These are phyloP conservation scores for Plectrocnemia conspersa DNA, from an alignment of 1,140 invertebrate genomes.

Conservation along the genomic window DNA sequence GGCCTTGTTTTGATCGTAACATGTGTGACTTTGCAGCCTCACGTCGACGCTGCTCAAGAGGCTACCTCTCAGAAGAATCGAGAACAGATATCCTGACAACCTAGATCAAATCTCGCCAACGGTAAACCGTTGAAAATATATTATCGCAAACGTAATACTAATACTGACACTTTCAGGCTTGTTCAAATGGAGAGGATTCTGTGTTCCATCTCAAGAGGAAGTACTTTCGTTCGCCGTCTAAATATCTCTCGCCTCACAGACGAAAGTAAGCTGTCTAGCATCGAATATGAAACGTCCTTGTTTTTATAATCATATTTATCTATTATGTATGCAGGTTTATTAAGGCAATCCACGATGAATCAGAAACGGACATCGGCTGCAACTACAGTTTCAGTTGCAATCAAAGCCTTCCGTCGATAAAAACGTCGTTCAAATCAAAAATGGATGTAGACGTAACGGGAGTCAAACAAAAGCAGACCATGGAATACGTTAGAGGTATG, in stretches of 20 bases:
- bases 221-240: slow-evolving; percentile 25
- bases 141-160: no score
- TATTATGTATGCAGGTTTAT: slow-evolving; percentile 15
- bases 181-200: slow-evolving; percentile 14
- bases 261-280: slow-evolving; percentile 16
- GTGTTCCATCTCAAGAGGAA: slow-evolving; percentile 25
- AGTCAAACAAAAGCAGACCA: slow-evolving; percentile 43
- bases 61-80: slow-evolving; percentile 8
- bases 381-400: slow-evolving; percentile 48
- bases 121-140: slow-evolving; percentile 5
- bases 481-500: slow-evolving; percentile 48
- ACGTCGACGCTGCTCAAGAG: slow-evolving; percentile 5
- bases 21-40: neutral
- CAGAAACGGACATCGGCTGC: neutral
- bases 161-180: no score
- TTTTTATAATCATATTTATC: neutral
- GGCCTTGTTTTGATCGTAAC: neutral
- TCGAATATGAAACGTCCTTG: neutral
- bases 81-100: neutral
- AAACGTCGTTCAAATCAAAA: slow-evolving; percentile 39
- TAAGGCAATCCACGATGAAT: slow-evolving; percentile 17
- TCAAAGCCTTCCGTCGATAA: slow-evolving; percentile 48
- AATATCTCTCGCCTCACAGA: slow-evolving; percentile 31
- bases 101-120: slow-evolving; percentile 1
- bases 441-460: slow-evolving; percentile 46